Percentiles rank a stretch among this genome's conserved stretches.
Evolutionary conservation across 2,113 vertebrate species (phyloP).

Genomic region (Rhynchomys soricoides): DNA sequence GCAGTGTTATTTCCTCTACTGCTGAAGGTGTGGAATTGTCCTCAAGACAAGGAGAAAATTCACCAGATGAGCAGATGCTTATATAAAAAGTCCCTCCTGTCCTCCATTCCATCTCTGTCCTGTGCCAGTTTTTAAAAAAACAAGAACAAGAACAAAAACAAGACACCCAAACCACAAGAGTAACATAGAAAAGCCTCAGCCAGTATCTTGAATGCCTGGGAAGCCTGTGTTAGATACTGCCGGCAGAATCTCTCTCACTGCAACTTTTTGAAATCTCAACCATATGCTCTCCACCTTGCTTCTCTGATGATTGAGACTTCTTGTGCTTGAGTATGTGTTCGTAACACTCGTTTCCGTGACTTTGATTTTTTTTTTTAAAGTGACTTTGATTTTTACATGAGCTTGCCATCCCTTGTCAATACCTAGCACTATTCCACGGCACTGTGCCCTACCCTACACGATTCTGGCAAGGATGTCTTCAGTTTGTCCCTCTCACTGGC

Average conservation of each 20-base stretch:
- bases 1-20: not conserved
- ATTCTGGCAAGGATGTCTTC: not conserved
- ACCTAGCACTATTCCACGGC: not conserved
- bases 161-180: not conserved
- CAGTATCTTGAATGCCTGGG: conserved; percentile 41
- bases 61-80: conserved; percentile 23
- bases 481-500: not conserved
- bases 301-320: conserved; percentile 57
- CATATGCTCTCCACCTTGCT: conserved; percentile 64
- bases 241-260: conserved; percentile 56
- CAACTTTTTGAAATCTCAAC: conserved; percentile 55
- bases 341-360: not conserved
- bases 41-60: conserved; percentile 38
- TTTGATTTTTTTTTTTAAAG: no score
- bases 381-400: not conserved
- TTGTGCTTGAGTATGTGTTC: not conserved
- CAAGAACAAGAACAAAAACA: not conserved
- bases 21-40: conserved; percentile 21
- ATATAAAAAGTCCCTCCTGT: not conserved
- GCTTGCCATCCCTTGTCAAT: not conserved
- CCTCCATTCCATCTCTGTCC: not conserved
- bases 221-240: conserved; percentile 27
- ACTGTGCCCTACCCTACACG: not conserved
- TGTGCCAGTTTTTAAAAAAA: conserved; percentile 52
- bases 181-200: conserved; percentile 54